Evolutionary conservation across 2,888 invertebrate genomes (phyloP), one percentile per base, ranked within the genome.

Genomic region (Meliscaeva auricollis): DNA sequence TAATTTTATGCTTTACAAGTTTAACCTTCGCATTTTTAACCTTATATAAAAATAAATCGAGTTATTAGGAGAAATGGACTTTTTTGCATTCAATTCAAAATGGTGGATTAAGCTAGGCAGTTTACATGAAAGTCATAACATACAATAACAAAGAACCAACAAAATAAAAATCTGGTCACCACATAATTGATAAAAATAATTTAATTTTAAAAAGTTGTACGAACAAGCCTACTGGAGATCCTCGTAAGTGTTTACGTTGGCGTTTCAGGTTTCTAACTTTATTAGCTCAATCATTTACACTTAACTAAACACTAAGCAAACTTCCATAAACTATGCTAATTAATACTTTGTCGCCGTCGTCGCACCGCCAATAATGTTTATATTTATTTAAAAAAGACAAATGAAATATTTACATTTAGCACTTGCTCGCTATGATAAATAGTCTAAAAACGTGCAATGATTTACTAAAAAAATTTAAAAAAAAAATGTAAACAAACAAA

Each of bases 321-420:
- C 48, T 46, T 9, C 38, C 9, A 38, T 46, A 30, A 56, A 70
- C 44, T 72, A 60, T 48, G 58, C 58, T 72, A 72, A 72, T 72
- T 58, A 48, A 60, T 38, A 48, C 48, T 46, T 32, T 58, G 48
- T 58, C 50, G 20, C 50, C 50, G n/a, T n/a, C n/a, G n/a, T n/a
- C n/a, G n/a, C n/a, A n/a, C n/a, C n/a, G 7, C 22, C 11, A 22
- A 22, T 22, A 30, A 58, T 20, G 8, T 48, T 58, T 46, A n/a
- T 58, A 35, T 70, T 58, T 17, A 56, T 32, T 69, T 32, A 32
- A 56, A n/a, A 46, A 54, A 32, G 54, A 30, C 13, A 20, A 54
- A 54, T 30, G 22, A n/a, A 41, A 30, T 56, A 54, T 56, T 56
- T 56, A 13, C 54, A 54, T 30, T 46, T 5, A 2, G 30, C 17